Conservation (phyloP, 2,797 vertebrate species). For the Pantherophis vulpinus region DNA sequence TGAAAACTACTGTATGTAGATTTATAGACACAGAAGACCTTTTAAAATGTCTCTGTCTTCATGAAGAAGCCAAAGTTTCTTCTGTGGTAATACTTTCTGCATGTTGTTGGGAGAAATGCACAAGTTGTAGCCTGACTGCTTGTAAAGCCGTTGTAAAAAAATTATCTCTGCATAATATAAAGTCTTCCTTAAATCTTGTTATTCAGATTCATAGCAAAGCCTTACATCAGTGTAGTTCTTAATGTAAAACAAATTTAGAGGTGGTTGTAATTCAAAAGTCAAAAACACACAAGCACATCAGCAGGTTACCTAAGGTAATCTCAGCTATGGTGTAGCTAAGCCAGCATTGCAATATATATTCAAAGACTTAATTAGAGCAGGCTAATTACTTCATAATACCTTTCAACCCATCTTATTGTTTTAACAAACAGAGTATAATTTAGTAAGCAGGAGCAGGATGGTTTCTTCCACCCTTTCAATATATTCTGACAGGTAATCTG, state of each 20-base stretch:
- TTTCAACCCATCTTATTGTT: not conserved
- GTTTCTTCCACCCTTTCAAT: not conserved
- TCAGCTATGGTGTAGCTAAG: not conserved
- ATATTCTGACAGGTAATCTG: not conserved
- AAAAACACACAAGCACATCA: not conserved
- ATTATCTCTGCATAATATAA: not conserved
- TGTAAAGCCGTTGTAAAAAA: not conserved
- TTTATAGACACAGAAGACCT: not conserved
- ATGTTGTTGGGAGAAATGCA: not conserved
- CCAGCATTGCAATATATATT: not conserved
- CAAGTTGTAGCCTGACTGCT: not conserved
- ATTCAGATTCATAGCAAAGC: not conserved
- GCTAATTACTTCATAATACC: not conserved
- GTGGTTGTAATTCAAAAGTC: not conserved
- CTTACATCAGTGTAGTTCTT: not conserved
- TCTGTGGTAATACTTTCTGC: not conserved
- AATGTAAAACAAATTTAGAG: not conserved
- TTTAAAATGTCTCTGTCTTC: not conserved
- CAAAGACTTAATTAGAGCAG: not conserved
- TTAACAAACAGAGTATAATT: not conserved
- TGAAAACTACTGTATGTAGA: not conserved
- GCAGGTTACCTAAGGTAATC: not conserved
- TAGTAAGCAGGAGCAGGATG: not conserved
- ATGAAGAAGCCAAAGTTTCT: not conserved
- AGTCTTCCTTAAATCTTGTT: not conserved